A percentile compares a stretch with the other conserved stretches of the same genome.
Conservation (phyloP, 2,797 vertebrate genomes). For the Enteromius unitaeniatus region DNA sequence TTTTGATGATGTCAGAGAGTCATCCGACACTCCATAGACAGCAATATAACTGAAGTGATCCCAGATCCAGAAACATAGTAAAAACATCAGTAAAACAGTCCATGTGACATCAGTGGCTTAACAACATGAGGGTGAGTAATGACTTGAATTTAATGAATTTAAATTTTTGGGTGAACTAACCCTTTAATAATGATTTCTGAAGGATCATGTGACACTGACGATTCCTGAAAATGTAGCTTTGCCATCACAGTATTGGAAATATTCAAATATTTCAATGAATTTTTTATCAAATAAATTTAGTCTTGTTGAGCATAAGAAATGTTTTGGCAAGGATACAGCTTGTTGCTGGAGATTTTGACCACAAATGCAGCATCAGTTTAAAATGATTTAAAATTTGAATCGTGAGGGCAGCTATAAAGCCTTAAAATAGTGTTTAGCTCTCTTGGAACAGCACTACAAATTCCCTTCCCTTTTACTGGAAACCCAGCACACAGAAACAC, state of each 20-base stretch:
- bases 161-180: no score
- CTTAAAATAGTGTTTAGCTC: not conserved
- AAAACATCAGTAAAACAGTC: not conserved
- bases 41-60: not conserved
- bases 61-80: not conserved
- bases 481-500: conserved; percentile 15
- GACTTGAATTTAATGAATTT: no score
- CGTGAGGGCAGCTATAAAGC: not conserved
- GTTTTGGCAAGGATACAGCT: not conserved
- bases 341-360: not conserved
- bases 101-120: not conserved
- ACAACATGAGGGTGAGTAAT: not conserved
- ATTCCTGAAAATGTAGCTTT: not conserved
- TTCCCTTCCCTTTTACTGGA: not conserved
- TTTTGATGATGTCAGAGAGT: not conserved
- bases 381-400: not conserved
- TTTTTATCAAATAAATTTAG: not conserved
- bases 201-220: not conserved
- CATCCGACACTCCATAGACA: not conserved
- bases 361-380: not conserved
- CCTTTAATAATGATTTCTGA: not conserved
- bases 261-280: not conserved
- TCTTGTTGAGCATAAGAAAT: not conserved
- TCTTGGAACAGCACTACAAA: not conserved
- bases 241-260: not conserved